phyloP scores from a whole-genome alignment of 1,140 invertebrate species.

The Brachionus angularis region DNA sequence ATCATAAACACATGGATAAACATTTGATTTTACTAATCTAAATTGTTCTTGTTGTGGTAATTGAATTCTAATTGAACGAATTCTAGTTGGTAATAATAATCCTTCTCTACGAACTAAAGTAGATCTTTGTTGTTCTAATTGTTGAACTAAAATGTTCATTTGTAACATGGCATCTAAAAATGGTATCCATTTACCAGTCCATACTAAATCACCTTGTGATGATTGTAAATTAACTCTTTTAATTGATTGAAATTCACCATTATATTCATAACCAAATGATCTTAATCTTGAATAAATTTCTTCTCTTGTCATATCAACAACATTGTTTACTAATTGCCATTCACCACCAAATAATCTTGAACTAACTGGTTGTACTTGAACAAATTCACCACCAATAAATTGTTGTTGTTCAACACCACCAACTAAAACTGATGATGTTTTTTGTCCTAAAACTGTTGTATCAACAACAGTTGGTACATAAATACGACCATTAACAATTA shows the following conservation, averaged over 20 bases:
- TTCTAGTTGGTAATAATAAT: constrained; percentile 78
- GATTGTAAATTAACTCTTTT: constrained; percentile 46
- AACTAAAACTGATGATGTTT: no score
- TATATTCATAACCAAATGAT: constrained; percentile 87
- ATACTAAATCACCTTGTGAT: constrained; percentile 59
- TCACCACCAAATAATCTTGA: not conserved
- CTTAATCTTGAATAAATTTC: constrained; percentile 91
- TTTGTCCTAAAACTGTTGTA: no score
- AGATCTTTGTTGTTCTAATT: constrained; percentile 61
- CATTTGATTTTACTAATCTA: constrained; percentile 2
- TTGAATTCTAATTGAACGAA: constrained; percentile 74
- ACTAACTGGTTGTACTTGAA: constrained; percentile 48
- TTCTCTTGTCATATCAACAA: constrained; percentile 48
- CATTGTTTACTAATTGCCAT: constrained; percentile 15
- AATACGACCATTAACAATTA: constrained; percentile 21
- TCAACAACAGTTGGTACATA: constrained; percentile 5
- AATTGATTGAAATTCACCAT: constrained; percentile 73
- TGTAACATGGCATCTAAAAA: constrained; percentile 92
- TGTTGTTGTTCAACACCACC: no score
- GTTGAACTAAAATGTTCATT: constrained; percentile 70
- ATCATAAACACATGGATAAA: constrained; percentile 9
- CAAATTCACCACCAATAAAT: constrained; percentile 44
- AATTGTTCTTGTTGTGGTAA: constrained; percentile 38
- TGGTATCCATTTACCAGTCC: constrained; percentile 84
- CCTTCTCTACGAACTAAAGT: not conserved